Evolutionary conservation across 2,113 vertebrate genomes (phyloP).

Genomic region (Addax nasomaculatus): DNA sequence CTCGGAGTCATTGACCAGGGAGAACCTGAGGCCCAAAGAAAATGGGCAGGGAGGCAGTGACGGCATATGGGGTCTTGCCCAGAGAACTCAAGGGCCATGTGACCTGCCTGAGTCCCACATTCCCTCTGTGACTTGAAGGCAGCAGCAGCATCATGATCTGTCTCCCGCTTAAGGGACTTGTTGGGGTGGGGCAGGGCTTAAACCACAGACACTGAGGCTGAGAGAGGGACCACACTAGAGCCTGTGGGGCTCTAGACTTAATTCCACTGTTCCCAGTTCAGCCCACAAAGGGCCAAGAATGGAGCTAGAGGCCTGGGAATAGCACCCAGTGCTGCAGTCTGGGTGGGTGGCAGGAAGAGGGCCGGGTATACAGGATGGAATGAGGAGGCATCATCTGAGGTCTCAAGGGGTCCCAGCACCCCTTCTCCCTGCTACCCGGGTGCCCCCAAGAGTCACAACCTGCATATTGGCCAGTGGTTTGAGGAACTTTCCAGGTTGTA

Average conservation of each 20-base stretch:
- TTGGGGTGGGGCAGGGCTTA: background rate
- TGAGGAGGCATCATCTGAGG: background rate
- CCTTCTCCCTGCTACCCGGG: background rate
- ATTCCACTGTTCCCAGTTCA: background rate
- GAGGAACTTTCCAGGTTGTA: background rate
- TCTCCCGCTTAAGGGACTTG: background rate
- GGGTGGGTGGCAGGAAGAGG: background rate
- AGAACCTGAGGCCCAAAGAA: slow-evolving; percentile 80
- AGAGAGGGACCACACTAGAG: background rate
- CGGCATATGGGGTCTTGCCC: background rate
- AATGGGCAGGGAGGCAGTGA: background rate
- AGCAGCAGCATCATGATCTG: background rate
- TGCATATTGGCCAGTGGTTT: background rate
- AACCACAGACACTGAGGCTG: background rate
- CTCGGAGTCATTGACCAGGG: slow-evolving; percentile 84
- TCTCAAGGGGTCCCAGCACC: background rate
- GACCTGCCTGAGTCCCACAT: background rate
- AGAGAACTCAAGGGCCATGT: background rate
- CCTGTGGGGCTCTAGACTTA: background rate
- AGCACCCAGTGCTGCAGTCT: background rate
- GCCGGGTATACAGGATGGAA: too few species aligned
- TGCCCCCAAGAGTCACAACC: background rate
- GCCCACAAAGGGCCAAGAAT: background rate
- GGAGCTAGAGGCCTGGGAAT: background rate
- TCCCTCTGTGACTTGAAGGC: background rate